These are phyloP conservation scores for Sphaerodactylus townsendi DNA, from an alignment of 2,113 vertebrate species.

Conservation along the genomic window DNA sequence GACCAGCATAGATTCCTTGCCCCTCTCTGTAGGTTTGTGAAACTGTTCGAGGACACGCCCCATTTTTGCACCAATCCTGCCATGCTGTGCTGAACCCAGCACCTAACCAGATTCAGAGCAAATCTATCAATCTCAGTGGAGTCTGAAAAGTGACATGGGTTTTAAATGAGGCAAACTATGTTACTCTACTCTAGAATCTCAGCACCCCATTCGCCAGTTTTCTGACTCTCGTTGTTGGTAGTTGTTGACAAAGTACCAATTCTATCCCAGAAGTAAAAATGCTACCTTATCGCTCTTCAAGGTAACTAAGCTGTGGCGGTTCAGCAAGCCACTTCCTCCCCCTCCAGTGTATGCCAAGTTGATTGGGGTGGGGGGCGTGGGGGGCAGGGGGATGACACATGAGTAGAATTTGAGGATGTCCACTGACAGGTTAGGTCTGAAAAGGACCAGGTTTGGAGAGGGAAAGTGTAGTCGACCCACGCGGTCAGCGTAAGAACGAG, in stretches of 20 bases:
- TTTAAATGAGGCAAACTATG: neutral
- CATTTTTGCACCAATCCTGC: neutral
- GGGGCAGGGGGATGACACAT: too few species aligned
- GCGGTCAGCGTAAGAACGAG: too few species aligned
- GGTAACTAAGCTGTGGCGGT: neutral
- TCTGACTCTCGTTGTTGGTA: neutral
- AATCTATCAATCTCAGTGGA: neutral
- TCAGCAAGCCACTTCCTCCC: too few species aligned
- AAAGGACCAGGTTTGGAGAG: too few species aligned
- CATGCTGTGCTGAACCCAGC: neutral
- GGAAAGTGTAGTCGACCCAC: too few species aligned
- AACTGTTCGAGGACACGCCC: neutral
- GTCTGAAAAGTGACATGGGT: neutral
- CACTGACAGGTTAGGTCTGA: too few species aligned
- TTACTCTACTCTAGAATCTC: neutral
- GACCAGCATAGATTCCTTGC: neutral
- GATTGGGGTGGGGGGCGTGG: neutral
- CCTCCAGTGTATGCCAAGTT: neutral
- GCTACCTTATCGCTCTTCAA: neutral
- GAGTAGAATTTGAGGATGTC: too few species aligned
- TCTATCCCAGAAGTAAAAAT: neutral
- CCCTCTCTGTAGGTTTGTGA: neutral
- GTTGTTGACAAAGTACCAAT: neutral
- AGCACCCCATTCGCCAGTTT: neutral
- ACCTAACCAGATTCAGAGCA: neutral